A percentile compares a stretch with the other conserved stretches of the same genome.
Conservation (phyloP, 53 echinoderm and acorn worm species). For the Astropecten irregularis region DNA sequence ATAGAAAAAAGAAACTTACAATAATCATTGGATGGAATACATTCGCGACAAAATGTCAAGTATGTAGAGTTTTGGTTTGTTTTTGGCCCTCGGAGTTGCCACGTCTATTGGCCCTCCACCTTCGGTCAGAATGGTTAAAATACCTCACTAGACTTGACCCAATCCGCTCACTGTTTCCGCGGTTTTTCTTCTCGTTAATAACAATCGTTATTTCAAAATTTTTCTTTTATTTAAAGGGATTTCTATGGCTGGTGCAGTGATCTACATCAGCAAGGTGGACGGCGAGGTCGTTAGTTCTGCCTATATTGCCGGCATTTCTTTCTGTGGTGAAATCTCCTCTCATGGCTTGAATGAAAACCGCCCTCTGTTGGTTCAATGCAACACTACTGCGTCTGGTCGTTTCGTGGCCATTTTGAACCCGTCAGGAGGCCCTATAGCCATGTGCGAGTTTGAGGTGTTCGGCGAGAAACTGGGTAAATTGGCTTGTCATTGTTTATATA, state of each 20-base stretch:
- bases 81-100: no score
- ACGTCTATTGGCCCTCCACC: no score
- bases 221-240: neutral
- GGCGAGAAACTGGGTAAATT: constrained; percentile 10
- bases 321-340: neutral
- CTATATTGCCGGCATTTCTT: neutral
- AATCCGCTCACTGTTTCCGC: no score
- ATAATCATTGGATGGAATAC: no score
- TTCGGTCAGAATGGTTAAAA: no score
- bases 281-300: neutral
- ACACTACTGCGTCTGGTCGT: neutral
- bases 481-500: no score
- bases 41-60: no score
- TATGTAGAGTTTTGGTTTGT: no score
- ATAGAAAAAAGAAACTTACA: no score
- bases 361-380: constrained; percentile 14
- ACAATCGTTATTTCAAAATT: neutral
- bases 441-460: constrained; percentile 32
- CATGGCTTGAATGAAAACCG: neutral
- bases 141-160: no score
- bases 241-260: neutral
- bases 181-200: no score
- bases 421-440: neutral
- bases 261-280: neutral
- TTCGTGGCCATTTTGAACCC: constrained; percentile 1